Evolutionary conservation across 1,140 invertebrate species (phyloP).

Genomic region (Phortica variegata): DNA sequence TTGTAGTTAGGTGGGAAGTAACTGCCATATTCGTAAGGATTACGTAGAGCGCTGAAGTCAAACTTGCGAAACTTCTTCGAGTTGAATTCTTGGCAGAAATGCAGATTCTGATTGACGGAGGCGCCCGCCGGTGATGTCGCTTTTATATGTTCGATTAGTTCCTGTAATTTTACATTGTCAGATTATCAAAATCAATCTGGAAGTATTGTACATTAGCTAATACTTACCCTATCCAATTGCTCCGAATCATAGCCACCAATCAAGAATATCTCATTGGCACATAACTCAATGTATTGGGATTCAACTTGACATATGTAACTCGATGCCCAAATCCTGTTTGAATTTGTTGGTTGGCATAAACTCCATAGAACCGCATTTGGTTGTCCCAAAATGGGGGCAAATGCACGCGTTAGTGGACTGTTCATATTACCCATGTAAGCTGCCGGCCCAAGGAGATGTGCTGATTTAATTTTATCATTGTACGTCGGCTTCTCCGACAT

Average conservation of each 20-base stretch:
- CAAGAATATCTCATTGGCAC: slow-evolving; percentile 62
- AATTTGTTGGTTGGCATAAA: slow-evolving; percentile 60
- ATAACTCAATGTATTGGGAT: slow-evolving; percentile 57
- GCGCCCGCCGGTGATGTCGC: slow-evolving; percentile 62
- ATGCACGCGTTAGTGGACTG: slow-evolving; percentile 44
- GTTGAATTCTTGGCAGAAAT: slow-evolving; percentile 59
- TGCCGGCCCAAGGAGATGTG: slow-evolving; percentile 63
- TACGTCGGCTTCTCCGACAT: slow-evolving; percentile 60
- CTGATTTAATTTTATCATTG: slow-evolving; percentile 61
- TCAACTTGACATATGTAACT: slow-evolving; percentile 58
- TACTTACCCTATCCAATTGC: slow-evolving; percentile 40
- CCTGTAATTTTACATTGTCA: slow-evolving; percentile 34
- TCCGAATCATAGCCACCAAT: slow-evolving; percentile 59
- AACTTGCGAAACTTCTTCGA: slow-evolving; percentile 54
- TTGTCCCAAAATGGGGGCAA: slow-evolving; percentile 35
- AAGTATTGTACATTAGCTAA: not conserved
- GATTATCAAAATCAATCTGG: not conserved
- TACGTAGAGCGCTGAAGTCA: slow-evolving; percentile 56
- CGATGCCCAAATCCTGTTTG: slow-evolving; percentile 57
- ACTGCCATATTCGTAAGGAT: slow-evolving; percentile 58
- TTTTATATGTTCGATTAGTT: slow-evolving; percentile 46
- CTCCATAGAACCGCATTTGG: slow-evolving; percentile 61
- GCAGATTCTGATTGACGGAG: slow-evolving; percentile 59
- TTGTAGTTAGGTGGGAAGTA: slow-evolving; percentile 61
- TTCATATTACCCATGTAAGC: slow-evolving; percentile 56